phyloP scores from a whole-genome alignment of 2,888 invertebrate genomes.

The Dorcus hopei region DNA sequence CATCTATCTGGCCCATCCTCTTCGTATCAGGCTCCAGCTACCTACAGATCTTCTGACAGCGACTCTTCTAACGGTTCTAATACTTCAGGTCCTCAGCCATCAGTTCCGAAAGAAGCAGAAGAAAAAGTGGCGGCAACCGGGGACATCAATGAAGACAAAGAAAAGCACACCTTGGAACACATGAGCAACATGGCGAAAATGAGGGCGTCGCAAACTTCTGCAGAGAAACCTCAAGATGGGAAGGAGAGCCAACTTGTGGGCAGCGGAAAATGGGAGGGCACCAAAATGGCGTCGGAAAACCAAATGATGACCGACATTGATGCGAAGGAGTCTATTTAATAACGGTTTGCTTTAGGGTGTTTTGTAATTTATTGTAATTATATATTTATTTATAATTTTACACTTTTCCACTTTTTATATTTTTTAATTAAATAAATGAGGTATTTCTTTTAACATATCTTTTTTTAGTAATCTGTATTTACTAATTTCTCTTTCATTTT shows the following conservation, averaged over 20 bases:
- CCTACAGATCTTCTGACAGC: conserved; percentile 32
- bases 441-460: no score
- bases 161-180: conserved; percentile 33
- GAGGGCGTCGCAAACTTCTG: conserved; percentile 11
- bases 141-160: conserved; percentile 24
- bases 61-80: conserved; percentile 5
- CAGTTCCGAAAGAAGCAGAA: conserved; percentile 2
- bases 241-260: not conserved
- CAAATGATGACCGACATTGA: no score
- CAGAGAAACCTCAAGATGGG: not conserved
- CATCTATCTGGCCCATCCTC: not conserved
- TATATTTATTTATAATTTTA: no score
- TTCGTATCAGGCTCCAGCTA: conserved; percentile 24
- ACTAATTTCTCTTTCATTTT: no score
- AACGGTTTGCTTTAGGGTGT: no score
- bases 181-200: conserved; percentile 34
- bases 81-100: not conserved
- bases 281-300: no score
- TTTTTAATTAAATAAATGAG: no score
- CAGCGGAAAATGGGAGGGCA: no score
- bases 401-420: no score
- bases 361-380: no score
- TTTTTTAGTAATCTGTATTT: no score
- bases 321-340: no score
- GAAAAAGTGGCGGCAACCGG: not conserved